Evolutionary conservation across 2,888 invertebrate species (phyloP).

Genomic region (Noctuana brunneofusca): DNA sequence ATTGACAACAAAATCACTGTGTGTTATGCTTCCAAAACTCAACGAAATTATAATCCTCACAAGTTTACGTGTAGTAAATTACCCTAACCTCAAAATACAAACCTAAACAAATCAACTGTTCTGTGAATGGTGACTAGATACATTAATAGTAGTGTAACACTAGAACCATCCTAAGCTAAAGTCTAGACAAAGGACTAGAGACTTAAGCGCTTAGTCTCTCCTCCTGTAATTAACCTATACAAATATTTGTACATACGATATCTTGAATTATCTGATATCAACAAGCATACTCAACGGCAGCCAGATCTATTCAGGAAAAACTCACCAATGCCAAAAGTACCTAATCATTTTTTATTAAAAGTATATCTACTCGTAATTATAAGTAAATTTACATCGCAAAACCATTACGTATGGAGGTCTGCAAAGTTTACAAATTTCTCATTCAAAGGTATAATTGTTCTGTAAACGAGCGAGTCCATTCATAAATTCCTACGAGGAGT

Average conservation of each 20-base stretch:
- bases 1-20: no score
- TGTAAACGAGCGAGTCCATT: constrained; percentile 12
- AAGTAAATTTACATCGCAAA: not conserved
- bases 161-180: constrained; percentile 6
- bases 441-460: constrained; percentile 5
- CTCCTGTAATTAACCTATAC: not conserved
- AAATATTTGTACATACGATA: no score
- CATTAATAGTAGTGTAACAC: constrained; percentile 10
- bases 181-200: constrained; percentile 13
- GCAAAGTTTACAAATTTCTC: not conserved
- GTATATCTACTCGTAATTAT: no score
- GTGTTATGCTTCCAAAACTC: no score
- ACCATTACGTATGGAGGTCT: no score
- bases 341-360: no score
- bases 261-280: not conserved
- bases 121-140: not conserved
- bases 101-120: not conserved
- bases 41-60: no score
- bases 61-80: no score
- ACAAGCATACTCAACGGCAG: not conserved
- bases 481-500: constrained; percentile 21
- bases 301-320: not conserved
- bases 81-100: no score
- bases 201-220: constrained; percentile 1
- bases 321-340: no score